Conservation (phyloP, 2,797 vertebrate genomes). For the Pangasius larnaudii region DNA sequence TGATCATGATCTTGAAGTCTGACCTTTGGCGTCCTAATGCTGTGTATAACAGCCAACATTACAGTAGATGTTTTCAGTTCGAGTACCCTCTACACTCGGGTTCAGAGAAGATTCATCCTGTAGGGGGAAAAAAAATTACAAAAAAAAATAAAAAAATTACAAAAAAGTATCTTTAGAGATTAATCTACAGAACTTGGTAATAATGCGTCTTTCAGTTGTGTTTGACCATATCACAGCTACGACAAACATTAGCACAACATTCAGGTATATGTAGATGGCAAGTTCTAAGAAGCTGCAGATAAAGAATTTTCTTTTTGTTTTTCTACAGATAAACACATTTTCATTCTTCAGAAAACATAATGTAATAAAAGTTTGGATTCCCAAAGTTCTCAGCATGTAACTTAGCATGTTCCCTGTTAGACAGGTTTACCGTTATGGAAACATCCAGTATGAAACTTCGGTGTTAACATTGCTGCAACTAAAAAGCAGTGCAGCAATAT, state of each 20-base stretch:
- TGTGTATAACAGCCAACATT: slow-evolving; percentile 16
- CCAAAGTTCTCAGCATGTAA: background rate
- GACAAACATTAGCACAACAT: background rate
- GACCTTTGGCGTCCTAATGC: background rate
- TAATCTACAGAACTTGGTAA: background rate
- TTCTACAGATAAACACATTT: background rate
- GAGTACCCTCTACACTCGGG: background rate
- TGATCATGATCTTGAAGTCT: background rate
- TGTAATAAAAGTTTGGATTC: background rate
- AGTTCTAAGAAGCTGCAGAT: background rate
- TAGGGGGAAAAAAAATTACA: background rate
- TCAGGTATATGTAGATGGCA: background rate
- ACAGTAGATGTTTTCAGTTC: slow-evolving; percentile 39
- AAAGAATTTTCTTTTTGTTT: background rate
- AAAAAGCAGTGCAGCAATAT: background rate
- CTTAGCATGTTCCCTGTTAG: background rate
- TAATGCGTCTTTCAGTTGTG: background rate
- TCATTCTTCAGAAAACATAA: background rate
- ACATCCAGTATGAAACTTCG: background rate
- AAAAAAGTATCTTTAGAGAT: background rate
- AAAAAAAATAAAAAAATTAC: background rate
- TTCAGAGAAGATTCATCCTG: background rate
- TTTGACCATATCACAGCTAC: too few species aligned
- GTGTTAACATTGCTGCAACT: background rate
- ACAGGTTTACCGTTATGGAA: background rate